Conservation (phyloP, 1,140 invertebrate genomes). For the Euwallacea similis region DNA sequence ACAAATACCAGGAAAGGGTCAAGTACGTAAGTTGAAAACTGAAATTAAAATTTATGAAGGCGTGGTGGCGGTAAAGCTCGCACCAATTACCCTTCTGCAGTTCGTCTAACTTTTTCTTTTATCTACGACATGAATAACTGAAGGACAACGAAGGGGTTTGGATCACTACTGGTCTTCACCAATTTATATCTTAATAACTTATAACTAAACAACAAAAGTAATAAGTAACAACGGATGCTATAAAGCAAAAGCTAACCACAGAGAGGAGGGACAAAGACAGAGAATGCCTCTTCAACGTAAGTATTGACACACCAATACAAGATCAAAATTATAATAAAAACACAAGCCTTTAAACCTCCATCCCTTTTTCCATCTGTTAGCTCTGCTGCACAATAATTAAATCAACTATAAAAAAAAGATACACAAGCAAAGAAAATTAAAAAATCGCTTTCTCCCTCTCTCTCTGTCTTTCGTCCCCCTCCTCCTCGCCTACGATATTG, state of each 20-base stretch:
- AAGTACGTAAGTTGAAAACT: too few species aligned
- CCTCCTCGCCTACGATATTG: slow-evolving; percentile 12
- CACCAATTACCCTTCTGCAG: neutral
- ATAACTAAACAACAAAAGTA: neutral
- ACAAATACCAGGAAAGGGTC: too few species aligned
- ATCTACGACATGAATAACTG: neutral
- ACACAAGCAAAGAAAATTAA: slow-evolving; percentile 19
- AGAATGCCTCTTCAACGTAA: slow-evolving; percentile 8
- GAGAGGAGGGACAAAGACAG: slow-evolving; percentile 37
- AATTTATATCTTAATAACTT: neutral
- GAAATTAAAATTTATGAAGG: neutral
- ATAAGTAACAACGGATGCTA: neutral
- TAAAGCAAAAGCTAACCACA: slow-evolving; percentile 31
- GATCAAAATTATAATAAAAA: slow-evolving; percentile 14
- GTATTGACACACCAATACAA: neutral
- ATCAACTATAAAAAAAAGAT: slow-evolving; percentile 4
- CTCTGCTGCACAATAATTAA: slow-evolving; percentile 17
- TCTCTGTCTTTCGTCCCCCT: slow-evolving; percentile 6
- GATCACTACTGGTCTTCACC: too few species aligned
- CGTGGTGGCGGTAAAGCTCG: too few species aligned
- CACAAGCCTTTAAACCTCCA: neutral
- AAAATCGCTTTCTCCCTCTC: slow-evolving; percentile 15
- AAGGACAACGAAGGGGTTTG: too few species aligned
- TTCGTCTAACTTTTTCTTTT: neutral
- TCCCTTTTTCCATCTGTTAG: slow-evolving; percentile 25